These are phyloP conservation scores for Bradypodion ventrale DNA, from an alignment of 2,797 vertebrate genomes.

Conservation along the genomic window DNA sequence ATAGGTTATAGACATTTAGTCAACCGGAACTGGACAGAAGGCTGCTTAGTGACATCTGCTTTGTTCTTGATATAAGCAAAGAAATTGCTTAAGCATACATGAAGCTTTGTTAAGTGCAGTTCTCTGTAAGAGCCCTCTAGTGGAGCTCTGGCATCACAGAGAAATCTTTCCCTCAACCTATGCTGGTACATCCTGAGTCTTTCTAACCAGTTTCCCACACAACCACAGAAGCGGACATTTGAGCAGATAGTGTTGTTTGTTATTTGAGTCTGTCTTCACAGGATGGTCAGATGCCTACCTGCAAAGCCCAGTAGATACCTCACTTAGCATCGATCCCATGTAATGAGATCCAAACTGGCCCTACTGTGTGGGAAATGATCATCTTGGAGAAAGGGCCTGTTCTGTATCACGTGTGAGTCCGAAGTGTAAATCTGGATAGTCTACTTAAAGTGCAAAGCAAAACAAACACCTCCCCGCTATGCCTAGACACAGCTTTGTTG, in stretches of 20 bases:
- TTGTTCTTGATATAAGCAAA: background rate
- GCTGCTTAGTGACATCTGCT: conserved; percentile 29
- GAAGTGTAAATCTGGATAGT: too few species aligned
- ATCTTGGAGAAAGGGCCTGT: too few species aligned
- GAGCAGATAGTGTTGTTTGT: too few species aligned
- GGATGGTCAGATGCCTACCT: too few species aligned
- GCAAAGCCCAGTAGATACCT: too few species aligned
- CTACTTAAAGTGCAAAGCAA: too few species aligned
- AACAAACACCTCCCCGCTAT: too few species aligned
- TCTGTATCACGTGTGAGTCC: too few species aligned
- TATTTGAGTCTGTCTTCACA: background rate
- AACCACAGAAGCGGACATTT: background rate
- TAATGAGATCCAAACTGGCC: too few species aligned
- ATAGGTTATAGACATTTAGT: conserved; percentile 71
- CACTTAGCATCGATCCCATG: too few species aligned
- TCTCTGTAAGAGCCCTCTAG: conserved; percentile 5
- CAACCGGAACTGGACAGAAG: conserved; percentile 62
- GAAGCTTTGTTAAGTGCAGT: background rate
- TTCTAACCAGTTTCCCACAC: background rate
- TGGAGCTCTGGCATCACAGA: background rate
- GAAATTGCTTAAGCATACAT: background rate
- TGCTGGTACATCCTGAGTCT: background rate
- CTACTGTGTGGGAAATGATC: too few species aligned
- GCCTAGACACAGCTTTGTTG: too few species aligned
- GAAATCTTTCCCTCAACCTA: background rate